These are phyloP conservation scores for Abscondita cerata DNA, from an alignment of 2,888 invertebrate species.

Conservation along the genomic window DNA sequence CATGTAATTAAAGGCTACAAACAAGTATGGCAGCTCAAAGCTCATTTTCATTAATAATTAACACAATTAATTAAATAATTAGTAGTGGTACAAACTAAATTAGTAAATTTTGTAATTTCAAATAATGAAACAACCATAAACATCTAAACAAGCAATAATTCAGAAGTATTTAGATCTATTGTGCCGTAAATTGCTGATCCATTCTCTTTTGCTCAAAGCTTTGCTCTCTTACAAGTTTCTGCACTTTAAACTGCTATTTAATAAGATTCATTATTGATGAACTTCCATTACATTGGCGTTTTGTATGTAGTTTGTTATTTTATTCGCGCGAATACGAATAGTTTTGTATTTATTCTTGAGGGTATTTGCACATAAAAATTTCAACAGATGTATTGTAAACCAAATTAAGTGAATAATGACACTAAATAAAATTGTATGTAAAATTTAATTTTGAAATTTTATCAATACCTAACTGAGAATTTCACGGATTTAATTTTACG, in stretches of 20 bases:
- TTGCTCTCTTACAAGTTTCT: conserved; percentile 33
- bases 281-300: conserved; percentile 27
- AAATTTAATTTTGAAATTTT: too few species aligned
- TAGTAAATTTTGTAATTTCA: background rate
- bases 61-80: conserved; percentile 1
- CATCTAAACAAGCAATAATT: conserved; percentile 16
- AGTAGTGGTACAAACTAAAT: background rate
- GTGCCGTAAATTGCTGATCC: conserved; percentile 12
- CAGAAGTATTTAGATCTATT: conserved; percentile 10
- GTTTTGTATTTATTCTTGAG: too few species aligned
- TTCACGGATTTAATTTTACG: too few species aligned
- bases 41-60: background rate
- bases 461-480: too few species aligned
- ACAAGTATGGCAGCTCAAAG: too few species aligned
- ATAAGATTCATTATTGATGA: conserved; percentile 36
- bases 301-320: conserved; percentile 15
- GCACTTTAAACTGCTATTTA: conserved; percentile 35
- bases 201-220: background rate
- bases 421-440: too few species aligned
- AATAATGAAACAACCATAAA: conserved; percentile 15
- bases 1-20: too few species aligned
- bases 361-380: too few species aligned
- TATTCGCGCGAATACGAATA: too few species aligned
- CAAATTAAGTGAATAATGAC: too few species aligned
- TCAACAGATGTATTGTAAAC: too few species aligned